Evolutionary conservation across 1,140 invertebrate species (phyloP).

Genomic region (Bombyx mandarina): DNA sequence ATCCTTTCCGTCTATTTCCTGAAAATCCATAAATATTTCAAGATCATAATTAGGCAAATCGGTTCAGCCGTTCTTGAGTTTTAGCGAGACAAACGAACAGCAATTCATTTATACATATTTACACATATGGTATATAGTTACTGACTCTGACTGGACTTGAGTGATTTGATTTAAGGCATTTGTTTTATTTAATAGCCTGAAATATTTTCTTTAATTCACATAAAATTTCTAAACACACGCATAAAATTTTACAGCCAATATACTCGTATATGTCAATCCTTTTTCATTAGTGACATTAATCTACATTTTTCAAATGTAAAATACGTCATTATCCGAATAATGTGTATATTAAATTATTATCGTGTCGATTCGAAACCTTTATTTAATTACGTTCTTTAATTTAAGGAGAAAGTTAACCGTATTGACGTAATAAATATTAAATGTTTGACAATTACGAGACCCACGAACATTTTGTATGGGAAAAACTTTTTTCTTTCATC

Average conservation of each 20-base stretch:
- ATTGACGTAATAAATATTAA: background rate
- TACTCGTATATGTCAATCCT: constrained; percentile 2
- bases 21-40: no score
- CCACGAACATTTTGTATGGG: background rate
- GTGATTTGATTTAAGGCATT: no score
- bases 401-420: no score
- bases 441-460: constrained; percentile 1
- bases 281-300: constrained; percentile 2
- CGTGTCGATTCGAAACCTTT: background rate
- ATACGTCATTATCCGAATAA: constrained; percentile 2
- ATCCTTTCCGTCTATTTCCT: no score
- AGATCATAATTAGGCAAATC: no score
- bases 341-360: background rate
- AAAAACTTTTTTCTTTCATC: constrained; percentile 2
- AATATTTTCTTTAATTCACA: background rate
- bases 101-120: no score
- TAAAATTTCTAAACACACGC: background rate
- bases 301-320: constrained; percentile 3
- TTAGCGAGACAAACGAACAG: no score
- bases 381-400: background rate
- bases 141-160: no score
- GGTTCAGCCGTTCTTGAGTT: no score
- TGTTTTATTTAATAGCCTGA: no score
- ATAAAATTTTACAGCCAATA: background rate
- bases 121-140: no score